Base-by-base conservation (phyloP, 2,113 vertebrate genomes). In the Ploceus nigricollis region DNA sequence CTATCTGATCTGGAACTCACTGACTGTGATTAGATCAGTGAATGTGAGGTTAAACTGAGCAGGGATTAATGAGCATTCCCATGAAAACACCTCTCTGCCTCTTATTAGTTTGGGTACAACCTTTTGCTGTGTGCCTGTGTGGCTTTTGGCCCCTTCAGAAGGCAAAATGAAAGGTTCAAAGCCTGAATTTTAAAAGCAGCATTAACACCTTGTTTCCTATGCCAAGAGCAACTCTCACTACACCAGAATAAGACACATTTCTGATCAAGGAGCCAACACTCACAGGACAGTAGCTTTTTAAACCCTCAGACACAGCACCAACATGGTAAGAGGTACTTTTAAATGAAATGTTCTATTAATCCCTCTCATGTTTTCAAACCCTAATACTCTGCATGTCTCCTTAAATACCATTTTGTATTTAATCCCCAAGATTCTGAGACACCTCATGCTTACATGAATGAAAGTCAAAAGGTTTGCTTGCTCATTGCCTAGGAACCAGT, bases 71-170 rank as follows among this genome's bases (percentile, higher is more conserved):
- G 2, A 54, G 56, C 25, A 75, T 30, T 81, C 39, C 44, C n/a
- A 58, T 11, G 15, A 51, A 80, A 77, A 94, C 57, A 39, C 24
- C 35, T 69, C 70, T 48, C 63, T 82, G 66, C 35, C 4, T 7
- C 15, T 82, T 16, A 70, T 1, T 40, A 40, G 24, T 50, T 47
- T 63, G 22, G 39, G 11, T 27, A 15, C 22, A 61, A 20, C 51
- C 15, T 44, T 56, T 45, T 45, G 12, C 53, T 50, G 0, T 7
- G 23, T 28, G 31, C 31, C 23, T 10, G 12, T 4, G 9, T 9
- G 23, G 61, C 33, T 91, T 76, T 37, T 23, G 63, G 77, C 27
- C 40, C 48, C 2, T 17, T 28, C 48, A 35, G 57, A 23, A 68
- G 51, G 20, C 48, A n/a, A 35, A 63, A 83, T 9, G 8, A 44